Percentiles rank a stretch among this genome's conserved stretches.
Conservation (phyloP, 2,888 invertebrate genomes). For the Cyaniris semiargus region DNA sequence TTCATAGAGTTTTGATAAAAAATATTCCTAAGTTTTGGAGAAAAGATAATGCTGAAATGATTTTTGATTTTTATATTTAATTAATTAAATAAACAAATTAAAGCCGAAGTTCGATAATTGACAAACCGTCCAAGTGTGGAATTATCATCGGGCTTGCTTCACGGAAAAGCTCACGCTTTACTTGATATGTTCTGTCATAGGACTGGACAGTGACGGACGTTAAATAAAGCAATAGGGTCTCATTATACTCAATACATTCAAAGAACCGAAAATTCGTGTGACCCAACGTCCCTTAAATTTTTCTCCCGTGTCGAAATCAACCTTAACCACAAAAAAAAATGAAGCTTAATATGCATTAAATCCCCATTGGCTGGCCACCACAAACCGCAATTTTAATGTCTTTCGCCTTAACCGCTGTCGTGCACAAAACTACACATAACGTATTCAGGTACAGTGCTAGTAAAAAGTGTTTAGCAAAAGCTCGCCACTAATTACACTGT, state of each 20-base stretch:
- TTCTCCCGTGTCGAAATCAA: too few species aligned
- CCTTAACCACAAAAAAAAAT: too few species aligned
- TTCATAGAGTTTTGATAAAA: background rate
- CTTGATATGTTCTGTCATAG: too few species aligned
- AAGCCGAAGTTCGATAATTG: background rate
- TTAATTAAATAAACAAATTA: too few species aligned
- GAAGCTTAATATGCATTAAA: too few species aligned
- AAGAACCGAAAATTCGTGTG: too few species aligned
- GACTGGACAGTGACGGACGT: too few species aligned
- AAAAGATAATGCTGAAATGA: background rate
- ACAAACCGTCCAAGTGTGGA: background rate
- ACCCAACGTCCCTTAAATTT: too few species aligned
- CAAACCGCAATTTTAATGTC: background rate
- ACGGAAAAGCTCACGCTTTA: too few species aligned
- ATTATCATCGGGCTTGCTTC: too few species aligned
- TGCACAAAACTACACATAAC: slow-evolving; percentile 1
- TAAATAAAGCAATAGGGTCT: too few species aligned
- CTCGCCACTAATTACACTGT: slow-evolving; percentile 11
- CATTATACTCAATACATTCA: too few species aligned
- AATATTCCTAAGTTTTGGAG: background rate
- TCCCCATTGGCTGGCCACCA: background rate
- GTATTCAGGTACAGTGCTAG: slow-evolving; percentile 8
- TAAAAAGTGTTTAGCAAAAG: slow-evolving; percentile 18
- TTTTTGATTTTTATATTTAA: background rate
- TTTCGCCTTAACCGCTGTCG: background rate